Percentiles rank a stretch among this genome's conserved stretches.
Conservation (phyloP, 1,140 invertebrate species). For the Drepana arcuata region DNA sequence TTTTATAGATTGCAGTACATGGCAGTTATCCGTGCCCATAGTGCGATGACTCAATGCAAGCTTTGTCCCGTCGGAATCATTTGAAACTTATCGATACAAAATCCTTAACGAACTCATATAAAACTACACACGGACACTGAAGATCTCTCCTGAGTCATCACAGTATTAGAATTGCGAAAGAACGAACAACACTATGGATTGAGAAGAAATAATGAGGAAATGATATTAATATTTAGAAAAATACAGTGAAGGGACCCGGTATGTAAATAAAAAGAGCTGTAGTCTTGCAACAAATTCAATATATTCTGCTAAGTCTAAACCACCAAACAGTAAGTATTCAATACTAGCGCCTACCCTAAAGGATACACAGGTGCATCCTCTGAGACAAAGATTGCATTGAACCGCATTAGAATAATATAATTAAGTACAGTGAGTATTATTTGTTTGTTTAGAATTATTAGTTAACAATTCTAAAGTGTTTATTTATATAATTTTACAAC, state of each 20-base stretch:
- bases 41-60: constrained; percentile 72
- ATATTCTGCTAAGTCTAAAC: constrained; percentile 63
- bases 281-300: constrained; percentile 64
- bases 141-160: constrained; percentile 64
- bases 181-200: constrained; percentile 36
- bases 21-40: constrained; percentile 61
- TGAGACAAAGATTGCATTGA: constrained; percentile 71
- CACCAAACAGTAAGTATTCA: constrained; percentile 36
- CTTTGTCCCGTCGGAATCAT: constrained; percentile 56
- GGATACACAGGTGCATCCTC: constrained; percentile 30
- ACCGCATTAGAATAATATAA: constrained; percentile 55
- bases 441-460: constrained; percentile 49
- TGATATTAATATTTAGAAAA: constrained; percentile 38
- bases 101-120: constrained; percentile 18
- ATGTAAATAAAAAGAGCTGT: constrained; percentile 55
- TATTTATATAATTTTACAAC: constrained; percentile 50
- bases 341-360: constrained; percentile 38
- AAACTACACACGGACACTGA: constrained; percentile 14
- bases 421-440: constrained; percentile 55
- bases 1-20: constrained; percentile 28
- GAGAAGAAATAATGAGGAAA: constrained; percentile 39
- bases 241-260: constrained; percentile 35
- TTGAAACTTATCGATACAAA: constrained; percentile 1
- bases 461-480: constrained; percentile 61
- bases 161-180: constrained; percentile 55